Conservation (phyloP, 2,888 invertebrate species). For the Callyntrura guangdongensis region DNA sequence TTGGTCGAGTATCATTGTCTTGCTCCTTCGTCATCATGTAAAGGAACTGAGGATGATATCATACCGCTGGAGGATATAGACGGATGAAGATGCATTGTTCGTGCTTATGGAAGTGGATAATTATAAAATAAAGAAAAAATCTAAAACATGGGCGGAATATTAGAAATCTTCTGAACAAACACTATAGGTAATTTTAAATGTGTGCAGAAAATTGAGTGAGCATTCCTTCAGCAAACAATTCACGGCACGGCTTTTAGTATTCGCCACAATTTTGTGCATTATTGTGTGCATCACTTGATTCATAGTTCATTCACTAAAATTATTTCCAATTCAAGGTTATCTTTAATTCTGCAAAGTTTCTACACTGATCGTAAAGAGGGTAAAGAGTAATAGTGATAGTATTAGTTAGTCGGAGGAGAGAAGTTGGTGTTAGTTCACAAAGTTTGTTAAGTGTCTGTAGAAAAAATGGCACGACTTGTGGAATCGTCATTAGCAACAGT, state of each 20-base stretch:
- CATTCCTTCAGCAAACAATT: not conserved
- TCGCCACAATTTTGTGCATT: too few species aligned
- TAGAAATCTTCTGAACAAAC: not conserved
- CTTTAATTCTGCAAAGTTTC: too few species aligned
- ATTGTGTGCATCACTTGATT: too few species aligned
- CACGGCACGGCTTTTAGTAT: too few species aligned
- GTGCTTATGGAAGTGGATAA: not conserved
- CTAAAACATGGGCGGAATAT: not conserved
- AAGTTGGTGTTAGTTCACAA: not conserved
- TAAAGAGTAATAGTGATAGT: not conserved
- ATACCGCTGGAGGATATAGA: not conserved
- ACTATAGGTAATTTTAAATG: not conserved
- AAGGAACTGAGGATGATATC: slow-evolving; percentile 1
- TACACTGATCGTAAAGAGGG: too few species aligned
- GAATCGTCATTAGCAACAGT: not conserved
- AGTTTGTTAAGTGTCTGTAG: not conserved
- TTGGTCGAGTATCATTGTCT: not conserved
- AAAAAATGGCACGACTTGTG: slow-evolving; percentile 45
- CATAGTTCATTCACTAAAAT: too few species aligned
- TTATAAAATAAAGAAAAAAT: not conserved
- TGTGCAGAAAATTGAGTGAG: not conserved
- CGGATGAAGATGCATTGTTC: not conserved
- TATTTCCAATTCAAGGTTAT: too few species aligned
- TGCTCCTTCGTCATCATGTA: not conserved
- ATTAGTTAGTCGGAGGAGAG: not conserved